Conservation (phyloP, 1,140 invertebrate genomes). For the Pseudomyrmex dendroicus region DNA sequence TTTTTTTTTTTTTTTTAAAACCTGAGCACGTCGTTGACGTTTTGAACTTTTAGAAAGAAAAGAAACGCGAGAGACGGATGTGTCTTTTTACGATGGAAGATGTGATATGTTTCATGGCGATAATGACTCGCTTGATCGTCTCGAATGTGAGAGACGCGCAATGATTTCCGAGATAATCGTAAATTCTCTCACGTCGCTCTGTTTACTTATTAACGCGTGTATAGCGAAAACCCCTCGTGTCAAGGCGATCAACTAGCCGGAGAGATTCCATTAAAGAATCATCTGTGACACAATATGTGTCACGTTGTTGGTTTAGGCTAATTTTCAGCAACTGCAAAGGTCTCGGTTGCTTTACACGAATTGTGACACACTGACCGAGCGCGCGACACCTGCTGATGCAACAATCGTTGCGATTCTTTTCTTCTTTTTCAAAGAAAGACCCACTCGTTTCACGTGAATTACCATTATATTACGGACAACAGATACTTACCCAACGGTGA, state of each 20-base stretch:
- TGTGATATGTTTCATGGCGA: not conserved
- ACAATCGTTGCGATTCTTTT: not conserved
- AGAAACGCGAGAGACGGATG: too few species aligned
- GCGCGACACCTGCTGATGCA: not conserved
- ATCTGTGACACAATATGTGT: not conserved
- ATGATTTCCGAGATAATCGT: not conserved
- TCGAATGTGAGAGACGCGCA: not conserved
- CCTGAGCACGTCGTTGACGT: too few species aligned
- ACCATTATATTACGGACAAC: conserved; percentile 17
- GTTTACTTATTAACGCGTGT: conserved; percentile 16
- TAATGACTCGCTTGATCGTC: not conserved
- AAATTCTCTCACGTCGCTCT: conserved; percentile 23
- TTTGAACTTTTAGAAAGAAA: too few species aligned
- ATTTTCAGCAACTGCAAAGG: conserved; percentile 1
- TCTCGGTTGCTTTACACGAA: not conserved
- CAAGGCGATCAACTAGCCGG: conserved; percentile 27
- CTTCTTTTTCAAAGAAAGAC: too few species aligned
- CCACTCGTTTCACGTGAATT: not conserved
- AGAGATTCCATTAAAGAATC: not conserved
- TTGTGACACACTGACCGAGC: too few species aligned
- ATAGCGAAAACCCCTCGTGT: not conserved
- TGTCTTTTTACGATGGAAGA: not conserved
- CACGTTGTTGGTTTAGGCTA: conserved; percentile 25
- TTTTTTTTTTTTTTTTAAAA: too few species aligned
- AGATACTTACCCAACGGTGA: not conserved